Evolutionary conservation across 1,140 invertebrate species (phyloP).

Genomic region (Stratiolaelaps scimitus): DNA sequence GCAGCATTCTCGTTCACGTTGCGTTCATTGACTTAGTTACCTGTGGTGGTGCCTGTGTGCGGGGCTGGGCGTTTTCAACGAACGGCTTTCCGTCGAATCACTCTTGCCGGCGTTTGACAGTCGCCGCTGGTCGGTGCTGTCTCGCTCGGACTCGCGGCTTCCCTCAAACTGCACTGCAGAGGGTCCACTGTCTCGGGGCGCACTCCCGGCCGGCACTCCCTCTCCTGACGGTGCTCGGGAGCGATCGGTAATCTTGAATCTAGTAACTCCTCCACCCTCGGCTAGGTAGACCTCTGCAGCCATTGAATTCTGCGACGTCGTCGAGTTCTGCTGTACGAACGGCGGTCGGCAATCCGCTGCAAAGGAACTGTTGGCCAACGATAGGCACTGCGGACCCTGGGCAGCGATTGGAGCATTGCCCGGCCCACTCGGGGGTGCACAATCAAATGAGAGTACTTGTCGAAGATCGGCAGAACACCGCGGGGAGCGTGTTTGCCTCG

Average conservation of each 20-base stretch:
- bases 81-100: slow-evolving; percentile 26
- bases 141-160: slow-evolving; percentile 10
- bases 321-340: background rate
- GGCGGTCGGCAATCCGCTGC: background rate
- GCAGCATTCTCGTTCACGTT: too few species aligned
- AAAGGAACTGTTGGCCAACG: too few species aligned
- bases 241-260: too few species aligned
- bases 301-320: slow-evolving; percentile 24
- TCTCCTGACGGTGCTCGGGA: too few species aligned
- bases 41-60: slow-evolving; percentile 20
- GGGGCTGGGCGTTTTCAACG: slow-evolving; percentile 15
- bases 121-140: slow-evolving; percentile 1
- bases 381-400: too few species aligned
- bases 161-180: background rate
- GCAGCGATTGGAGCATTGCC: background rate
- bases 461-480: slow-evolving; percentile 23
- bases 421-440: slow-evolving; percentile 2
- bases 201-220: too few species aligned
- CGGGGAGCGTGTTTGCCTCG: slow-evolving; percentile 10
- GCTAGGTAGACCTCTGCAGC: slow-evolving; percentile 5
- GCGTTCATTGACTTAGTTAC: background rate
- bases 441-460: slow-evolving; percentile 25
- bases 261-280: too few species aligned
- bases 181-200: too few species aligned
- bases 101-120: slow-evolving; percentile 15